These are phyloP conservation scores for Protodeltote pygarga DNA, from an alignment of 2,888 invertebrate species.

Conservation along the genomic window DNA sequence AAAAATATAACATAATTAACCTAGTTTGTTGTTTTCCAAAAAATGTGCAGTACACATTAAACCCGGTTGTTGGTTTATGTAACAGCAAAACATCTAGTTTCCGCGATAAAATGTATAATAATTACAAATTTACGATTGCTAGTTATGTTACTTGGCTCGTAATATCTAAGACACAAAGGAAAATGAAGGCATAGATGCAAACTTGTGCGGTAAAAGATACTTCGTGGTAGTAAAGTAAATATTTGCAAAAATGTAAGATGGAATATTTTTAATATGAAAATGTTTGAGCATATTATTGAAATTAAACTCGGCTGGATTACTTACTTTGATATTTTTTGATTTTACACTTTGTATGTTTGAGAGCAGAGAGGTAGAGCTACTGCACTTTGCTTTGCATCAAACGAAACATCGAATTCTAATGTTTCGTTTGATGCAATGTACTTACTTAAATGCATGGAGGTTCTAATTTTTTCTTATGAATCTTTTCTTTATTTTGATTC, in stretches of 20 bases:
- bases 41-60: conserved; percentile 27
- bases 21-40: conserved; percentile 14
- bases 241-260: conserved; percentile 14
- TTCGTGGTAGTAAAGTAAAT: conserved; percentile 34
- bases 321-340: conserved; percentile 11
- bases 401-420: too few species aligned
- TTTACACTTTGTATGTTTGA: too few species aligned
- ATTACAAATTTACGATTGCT: conserved; percentile 36
- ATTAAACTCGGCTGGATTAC: conserved; percentile 16
- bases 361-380: too few species aligned
- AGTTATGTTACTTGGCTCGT: conserved; percentile 49
- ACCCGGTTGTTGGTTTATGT: conserved; percentile 38
- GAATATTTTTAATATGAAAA: conserved; percentile 14
- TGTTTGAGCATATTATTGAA: conserved; percentile 10
- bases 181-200: conserved; percentile 35
- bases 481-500: too few species aligned
- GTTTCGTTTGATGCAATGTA: too few species aligned
- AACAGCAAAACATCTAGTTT: conserved; percentile 52
- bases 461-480: too few species aligned
- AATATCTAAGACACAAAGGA: conserved; percentile 35
- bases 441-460: too few species aligned
- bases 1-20: conserved; percentile 14
- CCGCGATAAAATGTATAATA: conserved; percentile 63
- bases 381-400: too few species aligned
- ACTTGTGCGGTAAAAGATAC: conserved; percentile 26